Percentiles rank a stretch among this genome's conserved stretches.
Conservation (phyloP, 2,113 vertebrate species). For the Pachypanchax playfairii region DNA sequence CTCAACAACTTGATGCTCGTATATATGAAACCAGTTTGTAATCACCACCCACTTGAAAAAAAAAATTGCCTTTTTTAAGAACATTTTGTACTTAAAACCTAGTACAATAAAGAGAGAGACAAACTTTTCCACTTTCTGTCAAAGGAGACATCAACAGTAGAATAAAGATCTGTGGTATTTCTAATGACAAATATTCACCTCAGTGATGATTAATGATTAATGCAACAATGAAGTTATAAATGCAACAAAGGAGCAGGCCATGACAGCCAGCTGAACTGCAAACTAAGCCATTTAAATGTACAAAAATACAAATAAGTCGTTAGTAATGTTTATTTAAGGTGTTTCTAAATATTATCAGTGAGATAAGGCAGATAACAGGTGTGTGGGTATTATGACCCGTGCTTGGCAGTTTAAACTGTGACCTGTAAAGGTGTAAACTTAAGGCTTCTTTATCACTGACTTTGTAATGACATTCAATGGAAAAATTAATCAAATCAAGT, state of each 20-base stretch:
- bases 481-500: constrained; percentile 23
- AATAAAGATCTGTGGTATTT: constrained; percentile 14
- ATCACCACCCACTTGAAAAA: background rate
- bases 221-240: constrained; percentile 35
- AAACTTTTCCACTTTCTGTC: constrained; percentile 9
- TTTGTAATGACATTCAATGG: constrained; percentile 35
- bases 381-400: constrained; percentile 16
- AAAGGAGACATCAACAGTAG: constrained; percentile 1
- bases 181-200: constrained; percentile 10
- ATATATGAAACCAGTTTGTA: too few relatives aligned
- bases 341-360: constrained; percentile 12
- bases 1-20: too few relatives aligned
- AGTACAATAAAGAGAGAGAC: too few relatives aligned
- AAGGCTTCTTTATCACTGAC: constrained; percentile 54
- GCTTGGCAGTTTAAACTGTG: constrained; percentile 40
- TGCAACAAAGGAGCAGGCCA: constrained; percentile 12
- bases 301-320: constrained; percentile 30
- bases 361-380: constrained; percentile 56
- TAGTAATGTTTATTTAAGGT: constrained; percentile 18
- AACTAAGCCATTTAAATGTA: constrained; percentile 16
- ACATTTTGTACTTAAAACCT: constrained; percentile 1
- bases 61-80: background rate
- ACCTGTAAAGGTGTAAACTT: constrained; percentile 36
- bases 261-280: constrained; percentile 5
- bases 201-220: constrained; percentile 18